These are phyloP conservation scores for Phenganax stokvisi DNA, from an alignment of 92 coral and sea anemone species.

Conservation along the genomic window DNA sequence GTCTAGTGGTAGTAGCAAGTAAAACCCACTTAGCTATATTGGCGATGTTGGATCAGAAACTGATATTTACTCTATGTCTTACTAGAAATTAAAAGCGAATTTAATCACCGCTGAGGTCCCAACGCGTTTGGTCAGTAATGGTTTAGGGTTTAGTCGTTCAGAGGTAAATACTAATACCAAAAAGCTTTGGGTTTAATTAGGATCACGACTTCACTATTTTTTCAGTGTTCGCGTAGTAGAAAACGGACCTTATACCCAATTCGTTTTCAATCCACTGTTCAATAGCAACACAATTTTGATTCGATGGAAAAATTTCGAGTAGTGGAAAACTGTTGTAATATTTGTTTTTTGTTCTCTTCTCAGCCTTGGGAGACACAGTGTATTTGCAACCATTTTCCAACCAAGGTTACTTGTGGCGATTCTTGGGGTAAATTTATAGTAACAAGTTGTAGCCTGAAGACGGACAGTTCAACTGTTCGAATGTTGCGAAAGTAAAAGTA, in stretches of 20 bases:
- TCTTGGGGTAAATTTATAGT: constrained; percentile 73
- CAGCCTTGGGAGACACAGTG: constrained; percentile 93
- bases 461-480: not conserved
- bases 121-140: constrained; percentile 24
- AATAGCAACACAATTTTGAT: too few relatives aligned
- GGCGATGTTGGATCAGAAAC: not conserved
- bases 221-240: too few relatives aligned
- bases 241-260: too few relatives aligned
- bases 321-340: too few relatives aligned
- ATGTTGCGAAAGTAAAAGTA: not conserved
- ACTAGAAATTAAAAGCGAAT: constrained; percentile 29
- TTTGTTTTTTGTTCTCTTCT: not conserved
- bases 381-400: constrained; percentile 77
- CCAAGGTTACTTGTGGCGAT: constrained; percentile 85
- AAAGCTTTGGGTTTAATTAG: too few relatives aligned
- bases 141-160: constrained; percentile 26
- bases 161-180: constrained; percentile 2
- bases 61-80: not conserved
- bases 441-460: not conserved
- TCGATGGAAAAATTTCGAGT: too few relatives aligned
- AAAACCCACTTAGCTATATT: not conserved
- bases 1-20: too few relatives aligned
- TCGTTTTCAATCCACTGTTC: too few relatives aligned
- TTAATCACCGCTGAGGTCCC: constrained; percentile 35
- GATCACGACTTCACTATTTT: too few relatives aligned